Conservation (phyloP, 2,113 vertebrate species). For the Tinamus guttatus region DNA sequence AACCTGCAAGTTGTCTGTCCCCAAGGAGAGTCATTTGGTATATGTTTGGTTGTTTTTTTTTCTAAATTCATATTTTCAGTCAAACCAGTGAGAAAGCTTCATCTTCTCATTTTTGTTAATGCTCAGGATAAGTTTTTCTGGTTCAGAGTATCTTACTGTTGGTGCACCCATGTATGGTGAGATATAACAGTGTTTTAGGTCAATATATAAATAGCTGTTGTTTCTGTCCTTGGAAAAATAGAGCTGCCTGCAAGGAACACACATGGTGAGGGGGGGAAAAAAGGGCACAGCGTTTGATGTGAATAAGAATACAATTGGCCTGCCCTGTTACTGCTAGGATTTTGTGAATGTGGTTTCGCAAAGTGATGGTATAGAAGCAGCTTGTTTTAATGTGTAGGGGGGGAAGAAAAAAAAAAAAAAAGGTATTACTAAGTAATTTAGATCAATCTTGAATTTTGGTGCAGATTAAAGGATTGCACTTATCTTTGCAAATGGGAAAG, state of each 20-base stretch:
- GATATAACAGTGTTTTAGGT: background rate
- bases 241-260: background rate
- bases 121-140: background rate
- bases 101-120: background rate
- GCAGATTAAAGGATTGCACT: background rate
- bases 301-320: background rate
- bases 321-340: background rate
- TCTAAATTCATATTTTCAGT: background rate
- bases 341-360: background rate
- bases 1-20: background rate
- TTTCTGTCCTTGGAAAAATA: background rate
- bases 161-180: background rate
- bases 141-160: background rate
- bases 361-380: background rate
- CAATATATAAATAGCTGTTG: fast-evolving
- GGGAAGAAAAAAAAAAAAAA: background rate
- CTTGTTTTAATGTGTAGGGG: background rate
- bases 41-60: background rate
- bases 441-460: background rate
- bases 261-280: background rate
- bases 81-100: background rate
- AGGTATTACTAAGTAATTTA: background rate
- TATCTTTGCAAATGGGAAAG: background rate
- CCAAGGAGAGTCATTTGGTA: background rate
- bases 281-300: background rate